Conservation (phyloP, 2,888 invertebrate genomes). For the Drosophila aldrichi region DNA sequence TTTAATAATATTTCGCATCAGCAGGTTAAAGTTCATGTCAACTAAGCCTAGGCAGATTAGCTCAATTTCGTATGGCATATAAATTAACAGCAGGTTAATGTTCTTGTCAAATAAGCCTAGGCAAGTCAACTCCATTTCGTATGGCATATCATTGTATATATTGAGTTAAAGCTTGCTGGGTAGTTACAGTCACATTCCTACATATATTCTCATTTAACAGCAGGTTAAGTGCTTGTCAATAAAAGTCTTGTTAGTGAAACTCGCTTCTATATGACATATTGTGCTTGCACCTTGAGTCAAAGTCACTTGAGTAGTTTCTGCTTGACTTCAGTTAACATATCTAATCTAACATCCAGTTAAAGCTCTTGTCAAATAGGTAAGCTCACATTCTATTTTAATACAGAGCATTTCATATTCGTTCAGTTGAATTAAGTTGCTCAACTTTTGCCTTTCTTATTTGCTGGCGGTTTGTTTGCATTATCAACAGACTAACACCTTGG, state of each 20-base stretch:
- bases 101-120: background rate
- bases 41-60: background rate
- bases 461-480: slow-evolving; percentile 78
- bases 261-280: background rate
- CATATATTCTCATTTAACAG: background rate
- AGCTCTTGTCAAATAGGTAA: background rate
- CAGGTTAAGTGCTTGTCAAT: background rate
- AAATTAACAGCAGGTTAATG: background rate
- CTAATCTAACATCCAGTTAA: background rate
- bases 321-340: background rate
- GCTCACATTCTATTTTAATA: background rate
- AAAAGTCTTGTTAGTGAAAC: background rate
- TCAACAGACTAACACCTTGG: slow-evolving; percentile 85
- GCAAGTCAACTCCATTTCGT: background rate
- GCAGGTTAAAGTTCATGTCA: background rate
- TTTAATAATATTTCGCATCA: background rate
- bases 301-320: background rate
- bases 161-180: no score
- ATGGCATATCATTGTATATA: background rate
- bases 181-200: no score
- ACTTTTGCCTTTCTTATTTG: slow-evolving; percentile 38
- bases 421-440: background rate
- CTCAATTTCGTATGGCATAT: background rate
- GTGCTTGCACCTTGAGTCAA: background rate
- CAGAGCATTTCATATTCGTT: slow-evolving; percentile 56